These are phyloP conservation scores for Sebastes taczanowskii DNA, from an alignment of 2,797 vertebrate genomes.

Conservation along the genomic window DNA sequence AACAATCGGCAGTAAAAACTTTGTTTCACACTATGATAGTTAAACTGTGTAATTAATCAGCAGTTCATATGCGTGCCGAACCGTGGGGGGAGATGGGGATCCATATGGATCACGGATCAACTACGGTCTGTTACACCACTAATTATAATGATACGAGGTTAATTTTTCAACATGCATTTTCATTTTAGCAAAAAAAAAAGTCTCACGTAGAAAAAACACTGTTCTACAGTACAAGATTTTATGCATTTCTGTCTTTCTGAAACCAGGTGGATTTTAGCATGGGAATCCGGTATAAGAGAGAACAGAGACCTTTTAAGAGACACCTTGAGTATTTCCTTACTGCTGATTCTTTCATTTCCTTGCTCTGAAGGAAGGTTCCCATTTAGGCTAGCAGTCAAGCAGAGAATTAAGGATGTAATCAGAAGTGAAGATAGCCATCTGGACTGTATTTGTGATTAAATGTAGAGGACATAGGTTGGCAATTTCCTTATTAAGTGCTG, in stretches of 20 bases:
- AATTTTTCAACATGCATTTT: not conserved
- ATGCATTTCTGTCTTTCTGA: not conserved
- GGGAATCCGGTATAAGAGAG: constrained; percentile 9
- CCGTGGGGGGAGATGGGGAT: no score
- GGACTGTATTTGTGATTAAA: constrained; percentile 74
- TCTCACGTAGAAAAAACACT: not conserved
- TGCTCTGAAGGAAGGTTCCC: constrained; percentile 34
- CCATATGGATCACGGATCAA: no score
- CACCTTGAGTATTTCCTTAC: constrained; percentile 43
- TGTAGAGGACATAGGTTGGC: constrained; percentile 57
- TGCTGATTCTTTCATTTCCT: constrained; percentile 56
- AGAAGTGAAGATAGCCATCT: constrained; percentile 69
- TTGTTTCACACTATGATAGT: no score
- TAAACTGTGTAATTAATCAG: no score
- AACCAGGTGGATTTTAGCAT: not conserved
- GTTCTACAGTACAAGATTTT: not conserved
- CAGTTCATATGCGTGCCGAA: no score
- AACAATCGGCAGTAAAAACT: no score
- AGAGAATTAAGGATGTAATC: constrained; percentile 69
- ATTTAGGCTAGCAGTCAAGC: constrained; percentile 66
- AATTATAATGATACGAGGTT: not conserved
- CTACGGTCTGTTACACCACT: no score
- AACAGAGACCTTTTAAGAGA: constrained; percentile 19
- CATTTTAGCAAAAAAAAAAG: not conserved
- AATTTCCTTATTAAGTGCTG: constrained; percentile 72